phyloP scores from a whole-genome alignment of 2,888 invertebrate genomes.

The Metellina segmentata region DNA sequence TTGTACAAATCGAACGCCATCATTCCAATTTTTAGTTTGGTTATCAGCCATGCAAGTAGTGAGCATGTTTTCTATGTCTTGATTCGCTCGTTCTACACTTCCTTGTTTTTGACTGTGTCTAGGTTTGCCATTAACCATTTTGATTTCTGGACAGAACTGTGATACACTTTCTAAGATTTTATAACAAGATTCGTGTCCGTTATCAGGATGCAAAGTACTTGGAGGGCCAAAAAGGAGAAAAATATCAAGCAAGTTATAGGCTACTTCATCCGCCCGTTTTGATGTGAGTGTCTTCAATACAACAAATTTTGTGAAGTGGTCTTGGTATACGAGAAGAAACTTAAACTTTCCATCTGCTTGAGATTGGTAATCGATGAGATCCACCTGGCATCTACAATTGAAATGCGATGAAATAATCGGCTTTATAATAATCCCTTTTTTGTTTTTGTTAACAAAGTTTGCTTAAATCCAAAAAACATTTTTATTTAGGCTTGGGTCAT shows the following conservation, averaged over 20 bases:
- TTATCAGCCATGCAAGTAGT: conserved; percentile 53
- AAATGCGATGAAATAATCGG: too few relatives aligned
- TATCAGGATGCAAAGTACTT: conserved; percentile 76
- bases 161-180: conserved; percentile 57
- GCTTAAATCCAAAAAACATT: conserved; percentile 56
- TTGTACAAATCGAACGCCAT: conserved; percentile 75
- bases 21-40: conserved; percentile 71
- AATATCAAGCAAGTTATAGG: conserved; percentile 73
- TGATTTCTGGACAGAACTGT: conserved; percentile 34
- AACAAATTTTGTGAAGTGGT: too few relatives aligned
- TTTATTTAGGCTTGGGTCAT: conserved; percentile 55
- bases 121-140: too few relatives aligned
- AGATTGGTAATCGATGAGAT: too few relatives aligned
- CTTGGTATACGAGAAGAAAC: too few relatives aligned
- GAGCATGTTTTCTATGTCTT: too few relatives aligned
- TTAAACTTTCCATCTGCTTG: too few relatives aligned
- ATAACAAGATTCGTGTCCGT: conserved; percentile 75
- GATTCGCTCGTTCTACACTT: too few relatives aligned
- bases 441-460: conserved; percentile 68
- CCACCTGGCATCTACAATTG: too few relatives aligned
- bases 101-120: too few relatives aligned
- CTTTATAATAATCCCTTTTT: conserved; percentile 72
- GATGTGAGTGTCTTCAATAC: too few relatives aligned
- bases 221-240: conserved; percentile 74
- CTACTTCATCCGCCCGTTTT: too few relatives aligned